phyloP scores from a whole-genome alignment of 2,888 invertebrate genomes.

The Stenurella melanura region DNA sequence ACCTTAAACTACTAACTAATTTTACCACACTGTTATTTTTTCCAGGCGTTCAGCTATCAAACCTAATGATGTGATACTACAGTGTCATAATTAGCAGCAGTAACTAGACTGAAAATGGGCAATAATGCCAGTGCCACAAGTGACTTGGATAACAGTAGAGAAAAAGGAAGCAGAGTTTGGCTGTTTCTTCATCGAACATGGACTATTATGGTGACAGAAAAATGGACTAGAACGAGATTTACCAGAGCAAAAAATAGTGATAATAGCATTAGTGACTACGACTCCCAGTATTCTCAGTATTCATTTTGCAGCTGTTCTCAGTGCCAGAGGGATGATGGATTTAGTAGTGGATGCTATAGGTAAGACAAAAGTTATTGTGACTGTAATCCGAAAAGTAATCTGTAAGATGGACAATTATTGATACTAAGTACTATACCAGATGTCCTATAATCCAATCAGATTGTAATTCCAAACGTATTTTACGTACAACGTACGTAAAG shows the following conservation, averaged over 20 bases:
- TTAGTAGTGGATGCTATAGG: constrained; percentile 59
- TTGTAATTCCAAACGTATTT: too few relatives aligned
- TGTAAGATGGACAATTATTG: too few relatives aligned
- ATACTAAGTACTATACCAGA: too few relatives aligned
- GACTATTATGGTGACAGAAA: constrained; percentile 68
- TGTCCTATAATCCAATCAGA: too few relatives aligned
- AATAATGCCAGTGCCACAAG: constrained; percentile 33
- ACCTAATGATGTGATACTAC: constrained; percentile 12
- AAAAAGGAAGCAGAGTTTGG: constrained; percentile 62
- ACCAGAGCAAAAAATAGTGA: constrained; percentile 35
- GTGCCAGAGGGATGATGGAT: constrained; percentile 66
- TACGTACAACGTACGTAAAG: too few relatives aligned
- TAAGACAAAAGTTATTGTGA: too few relatives aligned
- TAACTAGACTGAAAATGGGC: constrained; percentile 36
- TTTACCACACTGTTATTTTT: background rate
- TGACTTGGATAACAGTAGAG: constrained; percentile 29
- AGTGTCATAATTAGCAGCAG: background rate
- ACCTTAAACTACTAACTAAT: too few relatives aligned
- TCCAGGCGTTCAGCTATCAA: background rate
- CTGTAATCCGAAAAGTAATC: too few relatives aligned
- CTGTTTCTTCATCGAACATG: constrained; percentile 69
- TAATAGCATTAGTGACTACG: constrained; percentile 60
- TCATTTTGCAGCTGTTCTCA: constrained; percentile 69
- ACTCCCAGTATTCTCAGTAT: constrained; percentile 65
- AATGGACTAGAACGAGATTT: constrained; percentile 56